These are phyloP conservation scores for Anoplopoma fimbria DNA, from an alignment of 2,113 vertebrate genomes.

Conservation along the genomic window DNA sequence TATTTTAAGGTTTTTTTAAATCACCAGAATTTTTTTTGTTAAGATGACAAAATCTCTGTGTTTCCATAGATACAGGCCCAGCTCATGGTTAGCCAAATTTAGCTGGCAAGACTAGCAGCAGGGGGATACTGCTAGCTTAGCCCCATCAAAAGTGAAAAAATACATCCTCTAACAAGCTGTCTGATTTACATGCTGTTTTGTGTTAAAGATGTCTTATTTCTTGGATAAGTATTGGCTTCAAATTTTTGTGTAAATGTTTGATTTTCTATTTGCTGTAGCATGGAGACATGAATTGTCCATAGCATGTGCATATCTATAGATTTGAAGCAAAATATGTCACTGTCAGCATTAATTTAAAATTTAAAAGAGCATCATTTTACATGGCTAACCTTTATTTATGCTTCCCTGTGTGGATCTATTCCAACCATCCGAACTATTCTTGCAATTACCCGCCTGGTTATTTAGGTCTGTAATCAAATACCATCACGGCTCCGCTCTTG, in stretches of 20 bases:
- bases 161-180: too few species aligned
- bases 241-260: background rate
- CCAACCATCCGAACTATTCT: conserved; percentile 47
- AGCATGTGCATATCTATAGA: background rate
- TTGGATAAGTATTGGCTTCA: too few species aligned
- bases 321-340: background rate
- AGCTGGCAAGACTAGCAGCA: background rate
- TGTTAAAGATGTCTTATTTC: too few species aligned
- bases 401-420: conserved; percentile 7
- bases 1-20: too few species aligned
- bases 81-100: background rate
- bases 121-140: background rate
- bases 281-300: background rate
- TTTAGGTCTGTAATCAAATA: conserved; percentile 56
- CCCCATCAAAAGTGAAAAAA: background rate
- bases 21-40: too few species aligned
- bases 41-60: background rate
- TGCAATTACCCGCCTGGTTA: conserved; percentile 31
- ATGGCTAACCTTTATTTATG: background rate
- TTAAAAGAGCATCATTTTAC: background rate
- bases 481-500: background rate
- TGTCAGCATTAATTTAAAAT: conserved; percentile 3
- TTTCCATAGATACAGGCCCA: background rate
- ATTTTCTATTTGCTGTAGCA: background rate
- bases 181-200: background rate